These are phyloP conservation scores for Pheosia tremula DNA, from an alignment of 2,888 invertebrate genomes.

Conservation along the genomic window DNA sequence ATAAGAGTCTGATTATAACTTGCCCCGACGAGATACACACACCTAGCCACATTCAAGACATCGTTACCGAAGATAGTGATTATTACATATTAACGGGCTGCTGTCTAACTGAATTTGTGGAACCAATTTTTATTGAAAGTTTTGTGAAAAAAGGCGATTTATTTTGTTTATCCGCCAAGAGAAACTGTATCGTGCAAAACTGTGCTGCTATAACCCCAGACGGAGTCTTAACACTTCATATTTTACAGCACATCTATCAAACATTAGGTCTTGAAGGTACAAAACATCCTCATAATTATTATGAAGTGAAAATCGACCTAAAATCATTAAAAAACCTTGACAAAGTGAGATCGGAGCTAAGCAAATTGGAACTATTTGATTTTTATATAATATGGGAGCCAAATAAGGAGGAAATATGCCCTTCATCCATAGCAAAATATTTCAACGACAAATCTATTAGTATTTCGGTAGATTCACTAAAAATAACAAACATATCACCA, in stretches of 20 bases:
- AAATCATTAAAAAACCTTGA: constrained; percentile 52
- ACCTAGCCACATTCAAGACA: constrained; percentile 57
- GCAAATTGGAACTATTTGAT: constrained; percentile 59
- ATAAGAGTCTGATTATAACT: constrained; percentile 68
- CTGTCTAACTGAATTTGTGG: constrained; percentile 59
- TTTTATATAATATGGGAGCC: constrained; percentile 69
- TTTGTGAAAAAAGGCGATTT: constrained; percentile 67
- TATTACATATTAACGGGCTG: constrained; percentile 64
- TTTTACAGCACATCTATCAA: constrained; percentile 65
- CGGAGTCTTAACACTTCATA: constrained; percentile 62
- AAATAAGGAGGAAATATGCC: constrained; percentile 60
- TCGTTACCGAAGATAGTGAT: constrained; percentile 62
- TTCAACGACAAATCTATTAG: constrained; percentile 57
- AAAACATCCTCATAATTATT: constrained; percentile 61
- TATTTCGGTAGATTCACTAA: constrained; percentile 49
- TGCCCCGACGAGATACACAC: constrained; percentile 69
- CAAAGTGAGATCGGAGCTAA: constrained; percentile 50
- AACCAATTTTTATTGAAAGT: constrained; percentile 63
- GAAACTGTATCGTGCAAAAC: constrained; percentile 67
- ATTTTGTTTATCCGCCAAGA: constrained; percentile 58
- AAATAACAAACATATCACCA: constrained; percentile 50
- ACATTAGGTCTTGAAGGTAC: constrained; percentile 72
- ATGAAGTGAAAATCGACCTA: constrained; percentile 65
- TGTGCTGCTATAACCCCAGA: constrained; percentile 69
- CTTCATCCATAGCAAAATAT: constrained; percentile 75